Conservation (phyloP, 2,888 invertebrate species). For the Ormyrus pomaceus region DNA sequence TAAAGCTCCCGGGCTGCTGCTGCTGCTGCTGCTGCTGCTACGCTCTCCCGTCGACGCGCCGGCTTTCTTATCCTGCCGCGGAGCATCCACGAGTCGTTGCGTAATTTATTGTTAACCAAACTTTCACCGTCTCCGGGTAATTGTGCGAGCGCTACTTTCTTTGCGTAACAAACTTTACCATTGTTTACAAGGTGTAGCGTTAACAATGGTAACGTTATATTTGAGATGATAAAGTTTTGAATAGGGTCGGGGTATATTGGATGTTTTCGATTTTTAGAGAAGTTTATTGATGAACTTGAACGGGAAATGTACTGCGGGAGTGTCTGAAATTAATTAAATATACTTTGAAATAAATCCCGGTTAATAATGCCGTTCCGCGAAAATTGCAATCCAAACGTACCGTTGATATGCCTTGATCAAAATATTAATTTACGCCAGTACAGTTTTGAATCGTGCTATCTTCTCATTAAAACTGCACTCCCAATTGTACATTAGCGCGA, state of each 20-base stretch:
- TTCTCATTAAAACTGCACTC: conserved; percentile 34
- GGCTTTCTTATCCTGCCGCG: conserved; percentile 33
- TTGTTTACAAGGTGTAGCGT: no score
- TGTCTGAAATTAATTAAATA: conserved; percentile 41
- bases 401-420: background rate
- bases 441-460: background rate
- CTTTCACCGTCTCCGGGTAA: conserved; percentile 10
- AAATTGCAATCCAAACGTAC: no score
- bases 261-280: no score
- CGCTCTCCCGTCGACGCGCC: background rate
- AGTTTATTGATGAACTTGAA: no score
- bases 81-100: background rate
- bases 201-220: no score
- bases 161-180: no score
- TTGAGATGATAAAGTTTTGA: no score
- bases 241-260: no score
- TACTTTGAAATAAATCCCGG: no score
- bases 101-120: conserved; percentile 51
- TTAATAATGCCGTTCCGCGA: no score
- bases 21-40: no score
- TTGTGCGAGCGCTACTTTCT: background rate
- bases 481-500: conserved; percentile 5
- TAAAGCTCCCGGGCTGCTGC: conserved; percentile 53
- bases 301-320: no score
- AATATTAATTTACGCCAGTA: conserved; percentile 6